Conservation (phyloP, 2,888 invertebrate genomes). For the Eupithecia subfuscata region DNA sequence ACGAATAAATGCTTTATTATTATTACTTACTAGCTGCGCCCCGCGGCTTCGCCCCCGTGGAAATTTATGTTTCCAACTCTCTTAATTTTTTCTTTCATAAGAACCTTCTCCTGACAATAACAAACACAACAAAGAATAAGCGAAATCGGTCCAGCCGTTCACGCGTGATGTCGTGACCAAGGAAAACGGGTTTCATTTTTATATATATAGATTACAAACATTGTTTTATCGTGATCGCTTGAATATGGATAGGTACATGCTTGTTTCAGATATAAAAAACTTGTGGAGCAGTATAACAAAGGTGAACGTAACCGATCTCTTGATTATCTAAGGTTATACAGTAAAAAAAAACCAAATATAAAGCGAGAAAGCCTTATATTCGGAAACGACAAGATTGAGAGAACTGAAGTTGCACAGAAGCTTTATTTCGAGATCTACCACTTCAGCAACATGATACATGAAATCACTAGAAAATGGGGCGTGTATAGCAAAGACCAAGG, state of each 20-base stretch:
- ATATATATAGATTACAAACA: too few relatives aligned
- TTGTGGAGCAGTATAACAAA: slow-evolving; percentile 41
- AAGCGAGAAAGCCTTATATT: background rate
- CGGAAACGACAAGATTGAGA: slow-evolving; percentile 37
- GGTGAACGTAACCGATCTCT: background rate
- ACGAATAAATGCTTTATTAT: too few relatives aligned
- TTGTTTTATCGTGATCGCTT: too few relatives aligned
- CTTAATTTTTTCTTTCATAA: too few relatives aligned
- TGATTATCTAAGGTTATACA: slow-evolving; percentile 16
- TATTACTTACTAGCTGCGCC: too few relatives aligned
- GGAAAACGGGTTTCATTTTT: too few relatives aligned
- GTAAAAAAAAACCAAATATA: background rate
- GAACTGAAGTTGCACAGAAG: slow-evolving; percentile 43
- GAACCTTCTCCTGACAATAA: too few relatives aligned
- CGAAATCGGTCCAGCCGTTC: too few relatives aligned
- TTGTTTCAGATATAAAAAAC: slow-evolving; percentile 55
- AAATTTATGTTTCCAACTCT: too few relatives aligned
- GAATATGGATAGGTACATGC: background rate
- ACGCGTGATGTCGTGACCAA: too few relatives aligned
- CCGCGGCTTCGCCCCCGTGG: too few relatives aligned
- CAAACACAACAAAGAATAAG: too few relatives aligned
- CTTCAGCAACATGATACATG: slow-evolving; percentile 57
- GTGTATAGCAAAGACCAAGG: background rate
- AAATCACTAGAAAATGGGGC: slow-evolving; percentile 52
- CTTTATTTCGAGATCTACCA: slow-evolving; percentile 57